These are phyloP conservation scores for Lordiphosa mommai DNA, from an alignment of 1,140 invertebrate genomes.

Conservation along the genomic window DNA sequence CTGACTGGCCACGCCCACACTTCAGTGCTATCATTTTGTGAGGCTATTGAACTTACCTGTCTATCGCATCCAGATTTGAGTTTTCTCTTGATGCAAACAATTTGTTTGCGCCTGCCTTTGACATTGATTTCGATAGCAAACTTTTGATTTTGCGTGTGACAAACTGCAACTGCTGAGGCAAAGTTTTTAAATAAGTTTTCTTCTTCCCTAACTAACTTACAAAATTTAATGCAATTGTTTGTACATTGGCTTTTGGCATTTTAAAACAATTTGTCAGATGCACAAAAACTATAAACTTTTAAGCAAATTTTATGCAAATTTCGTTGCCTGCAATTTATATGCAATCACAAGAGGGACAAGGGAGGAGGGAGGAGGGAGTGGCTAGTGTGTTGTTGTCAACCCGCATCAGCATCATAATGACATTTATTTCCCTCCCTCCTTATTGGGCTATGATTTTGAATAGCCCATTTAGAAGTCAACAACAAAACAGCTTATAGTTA, in stretches of 20 bases:
- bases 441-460: slow-evolving; percentile 11
- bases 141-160: neutral
- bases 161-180: neutral
- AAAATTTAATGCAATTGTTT: slow-evolving; percentile 2
- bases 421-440: neutral
- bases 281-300: slow-evolving; percentile 6
- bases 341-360: neutral
- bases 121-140: slow-evolving; percentile 9
- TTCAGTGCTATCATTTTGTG: neutral
- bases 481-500: slow-evolving; percentile 10
- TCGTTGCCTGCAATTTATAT: slow-evolving; percentile 1
- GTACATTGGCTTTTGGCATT: neutral
- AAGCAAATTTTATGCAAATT: slow-evolving; percentile 7
- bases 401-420: slow-evolving; percentile 9
- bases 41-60: slow-evolving; percentile 11
- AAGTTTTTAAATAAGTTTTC: slow-evolving; percentile 4
- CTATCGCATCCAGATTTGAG: neutral
- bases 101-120: slow-evolving; percentile 5
- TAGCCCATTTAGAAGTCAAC: slow-evolving; percentile 9
- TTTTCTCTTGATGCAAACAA: neutral
- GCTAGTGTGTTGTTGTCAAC: slow-evolving; percentile 6
- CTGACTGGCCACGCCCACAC: slow-evolving; percentile 8
- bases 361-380: no score
- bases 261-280: neutral
- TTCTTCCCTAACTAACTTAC: neutral